Percentiles rank a stretch among this genome's conserved stretches.
Evolutionary conservation across 1,140 invertebrate genomes (phyloP).

Genomic region (Eriosoma lanigerum): DNA sequence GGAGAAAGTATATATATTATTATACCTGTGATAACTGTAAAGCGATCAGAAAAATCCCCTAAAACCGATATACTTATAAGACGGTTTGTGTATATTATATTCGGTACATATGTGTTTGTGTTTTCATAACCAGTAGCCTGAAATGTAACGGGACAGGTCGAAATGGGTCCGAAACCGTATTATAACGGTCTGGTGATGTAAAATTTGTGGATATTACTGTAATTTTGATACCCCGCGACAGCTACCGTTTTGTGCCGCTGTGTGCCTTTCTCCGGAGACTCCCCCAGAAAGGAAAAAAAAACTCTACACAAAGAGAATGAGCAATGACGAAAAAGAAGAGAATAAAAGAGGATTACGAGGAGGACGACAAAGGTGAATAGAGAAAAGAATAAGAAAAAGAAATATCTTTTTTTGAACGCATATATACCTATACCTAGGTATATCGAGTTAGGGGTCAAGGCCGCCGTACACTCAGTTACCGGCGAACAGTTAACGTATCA

Average conservation of each 20-base stretch:
- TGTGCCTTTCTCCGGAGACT: conserved; percentile 28
- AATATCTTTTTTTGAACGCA: conserved; percentile 27
- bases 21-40: conserved; percentile 37
- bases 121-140: conserved; percentile 46
- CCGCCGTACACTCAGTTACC: conserved; percentile 29
- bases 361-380: background rate
- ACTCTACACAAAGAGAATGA: background rate
- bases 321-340: background rate
- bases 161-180: conserved; percentile 51
- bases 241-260: conserved; percentile 28
- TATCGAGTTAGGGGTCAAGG: conserved; percentile 47
- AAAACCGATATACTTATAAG: conserved; percentile 17
- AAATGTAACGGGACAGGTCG: conserved; percentile 41
- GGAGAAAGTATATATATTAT: conserved; percentile 34
- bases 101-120: background rate
- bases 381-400: background rate
- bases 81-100: no score
- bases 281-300: no score
- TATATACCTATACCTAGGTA: background rate
- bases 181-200: conserved; percentile 48
- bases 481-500: conserved; percentile 45
- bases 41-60: conserved; percentile 46
- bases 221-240: conserved; percentile 42
- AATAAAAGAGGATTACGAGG: conserved; percentile 2
- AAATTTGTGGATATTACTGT: conserved; percentile 51